Base-by-base conservation (phyloP, 2,113 vertebrate genomes). In the Brachyhypopomus gauderio region DNA sequence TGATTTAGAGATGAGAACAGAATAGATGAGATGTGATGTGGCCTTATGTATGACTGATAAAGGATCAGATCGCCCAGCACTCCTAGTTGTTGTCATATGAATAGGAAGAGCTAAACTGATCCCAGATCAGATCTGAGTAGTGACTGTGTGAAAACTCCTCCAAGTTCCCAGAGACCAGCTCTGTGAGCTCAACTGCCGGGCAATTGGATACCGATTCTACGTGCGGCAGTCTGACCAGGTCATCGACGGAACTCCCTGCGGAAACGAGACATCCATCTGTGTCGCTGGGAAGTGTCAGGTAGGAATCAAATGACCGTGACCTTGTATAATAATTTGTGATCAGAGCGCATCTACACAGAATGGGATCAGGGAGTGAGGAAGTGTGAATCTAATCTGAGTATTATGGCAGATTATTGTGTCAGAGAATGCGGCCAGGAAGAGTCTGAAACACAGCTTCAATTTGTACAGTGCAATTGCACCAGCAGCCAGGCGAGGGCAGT, bases 171-270 rank as follows among this genome's bases (percentile, higher is more conserved):
- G 87, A 7, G 93, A 91, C 36, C 95, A 95, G 83, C 94, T 94
- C 30, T 99, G 97, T 58, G 95, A 98, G 77, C 92, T 99, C 76
- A 96, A 96, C 86, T 99, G 97, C 86, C 94, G 96, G 0, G 97
- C 97, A 0, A 88, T 93, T 3, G 97, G 97, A 20, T 98, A 96
- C 90, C 94, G 96, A 1, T 99, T 99, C 92, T 99, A 98, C 0
- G 96, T 99, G 16, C 91, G 93, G 4, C 95, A 96, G 84, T 90
- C 97, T 0, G 96, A 96, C 67, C 92, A 88, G 23, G 97, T 96
- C 80, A 96, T 94, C 0, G 96, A 99, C 0, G 97, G 97, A 17
- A 97, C 97, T 0, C 96, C 96, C 0, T 99, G 97, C 27, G 96
- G 95, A 66, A 96, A 97, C 0, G 92, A 94, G 0, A 92, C 95